phyloP scores from a whole-genome alignment of 2,113 vertebrate genomes.

The Arothron firmamentum region DNA sequence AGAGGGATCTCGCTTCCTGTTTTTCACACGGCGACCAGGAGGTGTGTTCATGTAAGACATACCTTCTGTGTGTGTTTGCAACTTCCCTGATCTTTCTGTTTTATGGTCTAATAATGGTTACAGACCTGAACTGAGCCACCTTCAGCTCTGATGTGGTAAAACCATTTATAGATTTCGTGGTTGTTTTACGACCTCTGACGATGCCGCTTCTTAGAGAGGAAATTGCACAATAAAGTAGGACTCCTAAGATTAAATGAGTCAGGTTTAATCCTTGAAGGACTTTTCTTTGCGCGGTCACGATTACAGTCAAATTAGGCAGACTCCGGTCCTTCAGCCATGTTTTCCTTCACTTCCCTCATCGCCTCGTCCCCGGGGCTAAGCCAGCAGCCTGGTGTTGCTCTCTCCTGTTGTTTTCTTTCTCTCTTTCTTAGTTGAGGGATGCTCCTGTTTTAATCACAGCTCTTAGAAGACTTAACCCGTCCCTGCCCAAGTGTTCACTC shows the following conservation, averaged over 20 bases:
- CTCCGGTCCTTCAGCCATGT: slow-evolving; percentile 26
- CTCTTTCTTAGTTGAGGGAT: background rate
- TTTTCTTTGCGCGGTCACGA: slow-evolving; percentile 23
- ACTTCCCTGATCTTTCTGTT: too few species aligned
- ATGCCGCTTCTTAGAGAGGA: background rate
- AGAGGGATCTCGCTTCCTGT: slow-evolving; percentile 23
- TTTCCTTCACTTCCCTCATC: slow-evolving; percentile 16
- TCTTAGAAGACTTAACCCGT: slow-evolving; percentile 30
- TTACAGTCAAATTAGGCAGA: slow-evolving; percentile 37
- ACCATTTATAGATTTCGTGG: too few species aligned
- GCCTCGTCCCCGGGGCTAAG: slow-evolving; percentile 19
- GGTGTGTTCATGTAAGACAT: slow-evolving; percentile 6
- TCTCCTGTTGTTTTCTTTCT: background rate
- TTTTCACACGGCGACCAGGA: slow-evolving; percentile 2
- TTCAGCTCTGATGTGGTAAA: background rate
- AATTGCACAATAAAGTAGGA: slow-evolving; percentile 2
- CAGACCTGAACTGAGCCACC: slow-evolving; percentile 20
- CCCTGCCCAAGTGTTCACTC: slow-evolving; percentile 23
- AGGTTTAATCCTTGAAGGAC: slow-evolving; percentile 13
- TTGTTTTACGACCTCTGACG: too few species aligned
- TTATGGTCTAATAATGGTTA: too few species aligned
- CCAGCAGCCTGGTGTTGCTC: slow-evolving; percentile 2
- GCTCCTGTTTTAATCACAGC: slow-evolving; percentile 25
- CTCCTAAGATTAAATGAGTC: slow-evolving; percentile 15
- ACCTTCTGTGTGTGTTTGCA: too few species aligned